Evolutionary conservation across 1,140 invertebrate genomes (phyloP).

Genomic region (Bilobella aurantiaca): DNA sequence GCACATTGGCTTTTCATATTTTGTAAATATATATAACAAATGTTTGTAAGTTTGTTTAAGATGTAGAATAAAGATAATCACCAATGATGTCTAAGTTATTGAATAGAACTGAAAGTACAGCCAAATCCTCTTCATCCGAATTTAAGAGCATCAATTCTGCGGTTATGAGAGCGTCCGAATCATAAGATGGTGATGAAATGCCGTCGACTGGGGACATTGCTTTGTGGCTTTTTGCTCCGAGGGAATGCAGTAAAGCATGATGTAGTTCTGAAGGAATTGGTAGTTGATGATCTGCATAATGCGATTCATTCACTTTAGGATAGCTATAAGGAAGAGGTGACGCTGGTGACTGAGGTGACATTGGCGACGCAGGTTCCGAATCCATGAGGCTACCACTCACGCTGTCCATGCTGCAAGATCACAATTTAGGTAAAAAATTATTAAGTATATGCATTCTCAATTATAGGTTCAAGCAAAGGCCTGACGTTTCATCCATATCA

Average conservation of each 20-base stretch:
- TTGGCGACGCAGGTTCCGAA: conserved; percentile 78
- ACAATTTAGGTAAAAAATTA: no score
- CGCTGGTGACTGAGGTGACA: conserved; percentile 44
- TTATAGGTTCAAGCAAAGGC: no score
- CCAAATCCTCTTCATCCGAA: conserved; percentile 41
- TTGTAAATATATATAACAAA: neutral
- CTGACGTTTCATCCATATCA: no score
- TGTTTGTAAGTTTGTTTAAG: neutral
- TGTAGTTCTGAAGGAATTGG: conserved; percentile 29
- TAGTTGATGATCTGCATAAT: conserved; percentile 14
- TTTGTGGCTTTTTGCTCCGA: conserved; percentile 28
- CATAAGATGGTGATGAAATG: conserved; percentile 41
- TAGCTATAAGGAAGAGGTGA: conserved; percentile 25
- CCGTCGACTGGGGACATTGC: neutral
- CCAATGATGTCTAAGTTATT: conserved; percentile 89
- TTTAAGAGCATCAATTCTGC: conserved; percentile 67
- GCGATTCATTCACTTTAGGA: conserved; percentile 10
- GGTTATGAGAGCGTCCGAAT: conserved; percentile 72
- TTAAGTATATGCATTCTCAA: neutral
- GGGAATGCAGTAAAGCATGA: conserved; percentile 34
- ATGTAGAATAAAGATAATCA: conserved; percentile 39
- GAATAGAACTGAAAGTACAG: conserved; percentile 76
- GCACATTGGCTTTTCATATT: no score
- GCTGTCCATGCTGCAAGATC: conserved; percentile 70
- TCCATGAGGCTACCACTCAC: conserved; percentile 81